A percentile compares a stretch with the other conserved stretches of the same genome.
These are phyloP conservation scores for Cataglyphis cursor DNA, from an alignment of 2,888 invertebrate species.

Conservation along the genomic window DNA sequence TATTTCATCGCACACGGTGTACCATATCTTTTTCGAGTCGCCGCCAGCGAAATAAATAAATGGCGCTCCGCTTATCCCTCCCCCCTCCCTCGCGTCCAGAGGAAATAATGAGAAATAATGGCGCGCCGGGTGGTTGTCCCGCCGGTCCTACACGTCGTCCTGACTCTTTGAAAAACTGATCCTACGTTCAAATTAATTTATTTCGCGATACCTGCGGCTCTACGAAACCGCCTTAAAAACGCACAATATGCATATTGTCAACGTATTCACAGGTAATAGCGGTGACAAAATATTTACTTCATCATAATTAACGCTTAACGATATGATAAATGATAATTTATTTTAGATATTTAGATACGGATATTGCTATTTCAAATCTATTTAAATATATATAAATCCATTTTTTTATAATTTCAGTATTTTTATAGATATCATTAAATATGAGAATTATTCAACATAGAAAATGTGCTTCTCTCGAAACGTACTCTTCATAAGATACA, in stretches of 20 bases:
- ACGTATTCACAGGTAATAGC: not conserved
- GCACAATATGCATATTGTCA: not conserved
- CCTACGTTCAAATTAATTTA: slow-evolving; percentile 51
- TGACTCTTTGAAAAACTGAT: slow-evolving; percentile 54
- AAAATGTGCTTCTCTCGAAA: too few species aligned
- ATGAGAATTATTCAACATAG: not conserved
- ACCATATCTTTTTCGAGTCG: slow-evolving; percentile 53
- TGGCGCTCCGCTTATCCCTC: slow-evolving; percentile 51
- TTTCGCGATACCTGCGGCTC: slow-evolving; percentile 23
- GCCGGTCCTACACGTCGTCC: slow-evolving; percentile 54
- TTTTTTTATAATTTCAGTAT: not conserved
- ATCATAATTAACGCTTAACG: not conserved
- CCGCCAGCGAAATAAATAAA: slow-evolving; percentile 53
- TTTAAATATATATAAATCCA: not conserved
- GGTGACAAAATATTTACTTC: not conserved
- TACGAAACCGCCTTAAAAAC: slow-evolving; percentile 15
- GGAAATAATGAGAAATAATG: slow-evolving; percentile 57
- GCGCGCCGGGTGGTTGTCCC: slow-evolving; percentile 52
- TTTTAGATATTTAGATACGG: not conserved
- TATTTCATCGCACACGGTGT: slow-evolving; percentile 45
- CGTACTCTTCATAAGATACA: too few species aligned
- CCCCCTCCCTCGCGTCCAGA: slow-evolving; percentile 21
- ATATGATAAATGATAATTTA: not conserved
- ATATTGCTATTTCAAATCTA: not conserved
- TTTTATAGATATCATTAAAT: not conserved